Conservation (phyloP, 2,113 vertebrate genomes). For the Atlantisia rogersi region DNA sequence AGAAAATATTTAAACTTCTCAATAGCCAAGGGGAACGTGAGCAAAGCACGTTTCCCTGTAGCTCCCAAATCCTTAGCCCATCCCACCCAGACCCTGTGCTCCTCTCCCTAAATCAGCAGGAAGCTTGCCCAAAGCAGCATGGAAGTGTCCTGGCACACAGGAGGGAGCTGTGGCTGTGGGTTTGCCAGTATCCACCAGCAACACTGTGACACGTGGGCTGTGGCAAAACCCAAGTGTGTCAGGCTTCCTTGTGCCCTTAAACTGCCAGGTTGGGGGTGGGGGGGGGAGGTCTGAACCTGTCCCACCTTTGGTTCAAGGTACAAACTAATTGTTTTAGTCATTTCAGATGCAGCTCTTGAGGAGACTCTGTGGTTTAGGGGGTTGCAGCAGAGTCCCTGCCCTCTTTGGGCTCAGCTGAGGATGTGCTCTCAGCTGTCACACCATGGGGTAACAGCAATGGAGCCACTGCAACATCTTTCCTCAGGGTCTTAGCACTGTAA, state of each 20-base stretch:
- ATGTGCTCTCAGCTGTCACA: no score
- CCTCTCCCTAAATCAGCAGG: not conserved
- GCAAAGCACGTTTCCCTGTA: rapidly evolving
- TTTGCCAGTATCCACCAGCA: not conserved
- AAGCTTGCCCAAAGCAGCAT: not conserved
- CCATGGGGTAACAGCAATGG: rapidly evolving
- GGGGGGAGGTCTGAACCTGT: not conserved
- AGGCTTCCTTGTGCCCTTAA: not conserved
- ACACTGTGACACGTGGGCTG: not conserved
- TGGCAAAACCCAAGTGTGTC: no score
- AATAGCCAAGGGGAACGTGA: not conserved
- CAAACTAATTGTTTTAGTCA: not conserved
- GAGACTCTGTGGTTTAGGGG: rapidly evolving
- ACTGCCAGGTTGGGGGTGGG: no score
- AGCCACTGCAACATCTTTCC: not conserved
- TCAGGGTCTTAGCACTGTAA: not conserved
- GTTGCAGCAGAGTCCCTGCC: no score
- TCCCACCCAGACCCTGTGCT: not conserved
- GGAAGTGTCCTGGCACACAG: not conserved
- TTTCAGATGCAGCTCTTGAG: not conserved
- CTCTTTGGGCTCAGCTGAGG: not conserved
- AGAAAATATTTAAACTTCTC: not conserved
- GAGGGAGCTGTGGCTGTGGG: rapidly evolving
- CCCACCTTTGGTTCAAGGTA: not conserved
- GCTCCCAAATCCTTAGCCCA: not conserved